These are phyloP conservation scores for Dinocampus coccinellae DNA, from an alignment of 2,888 invertebrate species.

Conservation along the genomic window DNA sequence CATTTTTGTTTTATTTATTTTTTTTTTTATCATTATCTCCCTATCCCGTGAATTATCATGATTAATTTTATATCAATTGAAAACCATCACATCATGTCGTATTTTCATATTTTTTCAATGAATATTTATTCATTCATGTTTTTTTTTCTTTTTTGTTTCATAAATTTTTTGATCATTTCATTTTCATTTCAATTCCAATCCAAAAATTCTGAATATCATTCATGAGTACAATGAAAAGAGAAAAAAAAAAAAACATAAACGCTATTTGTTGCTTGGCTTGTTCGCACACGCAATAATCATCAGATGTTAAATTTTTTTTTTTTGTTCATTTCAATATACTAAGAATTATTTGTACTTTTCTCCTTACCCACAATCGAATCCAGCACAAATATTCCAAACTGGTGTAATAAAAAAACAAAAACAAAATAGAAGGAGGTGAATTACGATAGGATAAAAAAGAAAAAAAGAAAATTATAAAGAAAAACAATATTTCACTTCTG, in stretches of 20 bases:
- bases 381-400: constrained; percentile 28
- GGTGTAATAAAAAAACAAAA: not conserved
- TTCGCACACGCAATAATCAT: constrained; percentile 18
- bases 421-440: constrained; percentile 7
- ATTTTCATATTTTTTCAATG: no score
- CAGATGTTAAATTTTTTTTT: not conserved
- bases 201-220: not conserved
- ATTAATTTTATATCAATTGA: no score
- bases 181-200: no score
- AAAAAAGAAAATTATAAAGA: constrained; percentile 3
- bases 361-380: constrained; percentile 25
- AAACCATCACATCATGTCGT: no score
- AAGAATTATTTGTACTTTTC: not conserved
- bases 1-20: no score
- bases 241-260: not conserved
- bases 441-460: not conserved
- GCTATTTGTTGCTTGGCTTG: constrained; percentile 12
- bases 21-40: not conserved
- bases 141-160: no score
- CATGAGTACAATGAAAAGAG: no score
- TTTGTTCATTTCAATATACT: not conserved
- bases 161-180: no score
- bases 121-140: no score
- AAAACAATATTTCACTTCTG: constrained; percentile 26
- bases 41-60: not conserved